phyloP scores from a whole-genome alignment of 2,113 vertebrate species.

The Piprites chloris region DNA sequence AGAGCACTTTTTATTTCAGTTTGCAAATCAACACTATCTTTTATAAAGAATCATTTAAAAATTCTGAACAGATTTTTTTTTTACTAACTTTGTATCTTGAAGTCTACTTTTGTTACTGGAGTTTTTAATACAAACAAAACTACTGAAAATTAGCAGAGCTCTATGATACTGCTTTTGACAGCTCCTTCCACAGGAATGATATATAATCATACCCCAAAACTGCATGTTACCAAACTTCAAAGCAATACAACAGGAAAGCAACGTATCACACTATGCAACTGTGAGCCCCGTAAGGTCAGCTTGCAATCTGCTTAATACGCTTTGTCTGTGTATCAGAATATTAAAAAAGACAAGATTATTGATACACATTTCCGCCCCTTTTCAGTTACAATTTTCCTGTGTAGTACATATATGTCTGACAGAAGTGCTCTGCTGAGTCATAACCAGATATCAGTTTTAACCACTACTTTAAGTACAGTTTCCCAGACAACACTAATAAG shows the following conservation, averaged over 20 bases:
- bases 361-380: background rate
- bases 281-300: background rate
- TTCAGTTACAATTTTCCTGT: background rate
- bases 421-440: background rate
- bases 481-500: slow-evolving; percentile 78
- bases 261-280: background rate
- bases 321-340: background rate
- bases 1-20: background rate
- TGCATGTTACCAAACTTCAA: background rate
- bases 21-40: background rate
- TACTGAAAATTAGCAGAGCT: background rate
- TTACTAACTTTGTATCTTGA: background rate
- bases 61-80: background rate
- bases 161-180: background rate
- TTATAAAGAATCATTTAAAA: background rate
- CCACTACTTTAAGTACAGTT: slow-evolving; percentile 75
- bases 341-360: background rate
- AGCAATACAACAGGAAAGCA: background rate
- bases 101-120: background rate
- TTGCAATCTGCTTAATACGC: background rate
- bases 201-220: background rate
- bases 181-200: background rate
- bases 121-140: background rate
- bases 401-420: background rate
- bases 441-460: slow-evolving; percentile 45